Base-by-base conservation (phyloP, 2,113 vertebrate species). In the Sigmodon hispidus region DNA sequence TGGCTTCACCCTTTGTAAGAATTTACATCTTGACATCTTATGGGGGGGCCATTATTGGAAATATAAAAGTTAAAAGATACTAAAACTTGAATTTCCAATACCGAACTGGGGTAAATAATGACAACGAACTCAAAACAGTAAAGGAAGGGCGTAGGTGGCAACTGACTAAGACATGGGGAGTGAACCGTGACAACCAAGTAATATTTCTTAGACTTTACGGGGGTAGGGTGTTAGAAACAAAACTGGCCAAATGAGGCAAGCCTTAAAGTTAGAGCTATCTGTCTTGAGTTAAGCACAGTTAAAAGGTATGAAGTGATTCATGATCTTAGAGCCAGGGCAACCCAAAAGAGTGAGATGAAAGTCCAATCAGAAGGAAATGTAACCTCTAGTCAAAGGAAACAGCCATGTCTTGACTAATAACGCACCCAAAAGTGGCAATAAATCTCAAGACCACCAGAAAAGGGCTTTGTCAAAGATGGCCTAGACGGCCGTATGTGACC, bases 351-450 rank as follows among this genome's bases (percentile, higher is more conserved):
- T 45, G 31, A 86, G 36, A 70, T 36, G 89, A 67, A 95, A 91
- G 75, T 91, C 34, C 40, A 10, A n/a, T 69, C 36, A 70, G 36
- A 70, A 69, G 67, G 34, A 69, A 36, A 69, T 36, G 48, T 12
- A 75, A 75, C 22, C 72, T 75, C 40, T 48, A 29, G 15, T 48
- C 73, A 76, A 45, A 76, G 45, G 16, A 67, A 90, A 88, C 63
- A 91, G 77, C 26, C 26, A 93, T n/a, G n/a, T n/a, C n/a, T n/a
- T n/a, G 9, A 84, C 89, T 22, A 85, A 69, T 83, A 92, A n/a
- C 70, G 45, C 12, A 90, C 52, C 22, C 73, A 31, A 91, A 87
- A 87, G 40, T 72, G 19, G 19, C 80, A 90, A 90, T 43, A 55
- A 94, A 11, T 29, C 36, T 80, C 36, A 63, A 65, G 13, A 48